These are phyloP conservation scores for Pelobates cultripes DNA, from an alignment of 2,797 vertebrate species.

Conservation along the genomic window DNA sequence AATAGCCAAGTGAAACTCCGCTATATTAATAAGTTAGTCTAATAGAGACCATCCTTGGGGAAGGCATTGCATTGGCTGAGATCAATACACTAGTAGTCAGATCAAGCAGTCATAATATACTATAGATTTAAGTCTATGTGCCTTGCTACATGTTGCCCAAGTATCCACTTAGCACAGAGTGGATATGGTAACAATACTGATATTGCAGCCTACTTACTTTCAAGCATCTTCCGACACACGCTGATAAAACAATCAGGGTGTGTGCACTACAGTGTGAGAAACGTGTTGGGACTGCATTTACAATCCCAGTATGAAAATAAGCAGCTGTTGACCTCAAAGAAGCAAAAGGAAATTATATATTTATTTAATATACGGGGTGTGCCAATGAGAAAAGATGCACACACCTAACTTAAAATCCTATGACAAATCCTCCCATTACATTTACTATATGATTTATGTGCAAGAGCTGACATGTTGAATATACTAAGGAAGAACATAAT, in stretches of 20 bases:
- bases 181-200: background rate
- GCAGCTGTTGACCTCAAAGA: constrained; percentile 49
- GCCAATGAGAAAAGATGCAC: constrained; percentile 50
- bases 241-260: constrained; percentile 28
- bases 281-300: constrained; percentile 43
- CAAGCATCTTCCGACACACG: constrained; percentile 12
- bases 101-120: too few species aligned
- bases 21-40: too few species aligned
- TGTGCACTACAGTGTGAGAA: constrained; percentile 27
- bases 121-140: background rate
- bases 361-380: constrained; percentile 51
- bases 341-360: constrained; percentile 45
- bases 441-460: constrained; percentile 33
- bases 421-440: constrained; percentile 52
- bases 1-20: too few species aligned
- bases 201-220: background rate
- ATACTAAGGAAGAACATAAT: background rate
- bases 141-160: background rate
- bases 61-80: too few species aligned
- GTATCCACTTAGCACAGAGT: background rate
- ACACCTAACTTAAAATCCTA: constrained; percentile 51
- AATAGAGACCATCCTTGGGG: too few species aligned
- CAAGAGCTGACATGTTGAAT: constrained; percentile 33
- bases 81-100: too few species aligned
- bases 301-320: constrained; percentile 38